A percentile compares a stretch with the other conserved stretches of the same genome.
phyloP scores from a whole-genome alignment of 2,797 vertebrate genomes.

The Diglossa cyanea region DNA sequence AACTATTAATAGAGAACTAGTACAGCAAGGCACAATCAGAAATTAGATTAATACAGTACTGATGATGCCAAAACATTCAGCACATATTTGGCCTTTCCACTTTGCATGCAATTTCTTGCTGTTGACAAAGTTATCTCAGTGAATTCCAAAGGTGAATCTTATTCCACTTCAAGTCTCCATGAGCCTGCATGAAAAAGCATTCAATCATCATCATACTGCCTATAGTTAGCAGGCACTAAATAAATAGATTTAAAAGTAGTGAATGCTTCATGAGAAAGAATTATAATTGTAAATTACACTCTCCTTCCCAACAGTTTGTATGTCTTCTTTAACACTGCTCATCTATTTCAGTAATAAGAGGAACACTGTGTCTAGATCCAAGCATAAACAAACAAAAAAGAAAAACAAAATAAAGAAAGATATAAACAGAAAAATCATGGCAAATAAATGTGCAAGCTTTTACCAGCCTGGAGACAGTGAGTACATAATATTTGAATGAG shows the following conservation, averaged over 20 bases:
- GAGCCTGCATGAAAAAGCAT: neutral
- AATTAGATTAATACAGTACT: neutral
- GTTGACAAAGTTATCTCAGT: neutral
- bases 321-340: neutral
- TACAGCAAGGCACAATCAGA: neutral
- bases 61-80: neutral
- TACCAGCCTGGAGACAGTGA: neutral
- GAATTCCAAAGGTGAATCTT: neutral
- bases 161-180: neutral
- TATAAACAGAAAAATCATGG: neutral
- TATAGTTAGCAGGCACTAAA: neutral
- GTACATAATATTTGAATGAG: neutral
- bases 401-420: neutral
- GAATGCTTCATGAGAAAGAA: neutral
- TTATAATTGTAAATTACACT: neutral
- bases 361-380: neutral
- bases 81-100: neutral
- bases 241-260: neutral
- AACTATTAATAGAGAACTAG: neutral
- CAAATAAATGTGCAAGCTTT: neutral
- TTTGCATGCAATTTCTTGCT: neutral
- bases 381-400: neutral
- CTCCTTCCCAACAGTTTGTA: rapidly evolving
- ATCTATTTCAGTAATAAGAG: neutral
- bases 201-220: neutral